Base-by-base conservation (phyloP, 2,888 invertebrate species). In the Phytoseiulus persimilis region DNA sequence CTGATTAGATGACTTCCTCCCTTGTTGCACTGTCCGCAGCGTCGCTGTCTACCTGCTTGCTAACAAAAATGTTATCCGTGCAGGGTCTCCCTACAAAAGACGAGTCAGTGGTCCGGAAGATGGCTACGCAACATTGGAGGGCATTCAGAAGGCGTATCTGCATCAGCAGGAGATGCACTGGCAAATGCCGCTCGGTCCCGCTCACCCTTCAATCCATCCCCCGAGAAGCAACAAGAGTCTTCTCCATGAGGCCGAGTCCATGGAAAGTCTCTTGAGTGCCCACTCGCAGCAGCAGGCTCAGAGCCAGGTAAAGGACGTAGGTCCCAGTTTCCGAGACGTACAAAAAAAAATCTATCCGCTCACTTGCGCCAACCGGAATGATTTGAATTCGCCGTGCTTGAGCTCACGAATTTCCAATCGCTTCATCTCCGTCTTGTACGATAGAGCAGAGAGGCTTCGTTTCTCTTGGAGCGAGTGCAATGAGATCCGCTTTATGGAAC, bases 231-330 rank as follows among this genome's bases (percentile, higher is more conserved):
- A 33, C 87, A 87, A 87, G 87, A 87, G 87, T 87, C 87, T 87
- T 87, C 87, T 87, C 31, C 87, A 87, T 87, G 87, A 87, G 32
- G 87, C 87, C 18, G 87, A 87, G 87, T 87, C 87, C 39, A 90
- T 90, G 90, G 39, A 90, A 83, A 90, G 89, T 89, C 90, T 90
- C 83, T 90, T 89, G 46, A 90, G 90, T 90, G 90, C 90, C 90
- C 90, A 90, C 31, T 83, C 89, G 28, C 89, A 90, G 31, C 65
- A 90, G n/a, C 83, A 89, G 39, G 39, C 89, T 39, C 90, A 90
- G 89, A 89, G 45, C 31, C 90, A 90, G 89, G 83, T 65, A 31
- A 65, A 65, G 18, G 1, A 65, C 1, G 14, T 46, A 39, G 39
- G 9, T 39, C 39, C 39, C 39, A 39, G 5, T 39, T 39, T 39